These are phyloP conservation scores for Bombus ignitus DNA, from an alignment of 1,140 invertebrate species.

Conservation along the genomic window DNA sequence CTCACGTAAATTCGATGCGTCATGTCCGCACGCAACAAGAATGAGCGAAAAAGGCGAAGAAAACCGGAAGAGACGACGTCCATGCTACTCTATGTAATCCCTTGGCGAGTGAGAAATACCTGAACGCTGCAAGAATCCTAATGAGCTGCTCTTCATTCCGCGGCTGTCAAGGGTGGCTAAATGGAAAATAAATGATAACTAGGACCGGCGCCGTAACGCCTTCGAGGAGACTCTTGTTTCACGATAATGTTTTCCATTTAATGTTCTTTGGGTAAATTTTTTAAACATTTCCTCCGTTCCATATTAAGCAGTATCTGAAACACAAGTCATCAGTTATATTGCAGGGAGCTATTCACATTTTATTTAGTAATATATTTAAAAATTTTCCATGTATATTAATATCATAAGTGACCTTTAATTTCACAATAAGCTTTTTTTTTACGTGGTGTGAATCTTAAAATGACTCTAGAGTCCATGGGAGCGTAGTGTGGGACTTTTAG, in stretches of 20 bases:
- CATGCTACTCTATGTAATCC: background rate
- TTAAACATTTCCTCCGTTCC: background rate
- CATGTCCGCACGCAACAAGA: background rate
- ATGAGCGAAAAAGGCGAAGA: background rate
- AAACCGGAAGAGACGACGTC: no score
- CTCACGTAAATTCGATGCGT: no score
- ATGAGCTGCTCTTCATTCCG: slow-evolving; percentile 19
- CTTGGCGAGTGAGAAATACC: slow-evolving; percentile 7
- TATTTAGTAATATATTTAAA: no score
- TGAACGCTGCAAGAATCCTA: slow-evolving; percentile 8
- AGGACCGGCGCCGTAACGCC: background rate
- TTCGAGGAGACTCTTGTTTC: background rate
- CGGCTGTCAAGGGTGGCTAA: background rate
- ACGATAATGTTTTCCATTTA: background rate
- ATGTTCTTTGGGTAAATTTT: background rate
- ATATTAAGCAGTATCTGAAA: no score
- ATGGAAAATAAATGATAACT: slow-evolving; percentile 33
- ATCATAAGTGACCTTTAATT: no score
- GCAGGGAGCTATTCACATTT: no score
- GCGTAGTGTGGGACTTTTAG: no score
- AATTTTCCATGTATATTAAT: no score
- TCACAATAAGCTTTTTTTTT: no score
- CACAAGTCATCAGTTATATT: no score
- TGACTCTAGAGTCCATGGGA: no score
- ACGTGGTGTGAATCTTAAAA: no score